phyloP scores from a whole-genome alignment of 2,888 invertebrate genomes.

The Leptarthrus brevirostris region DNA sequence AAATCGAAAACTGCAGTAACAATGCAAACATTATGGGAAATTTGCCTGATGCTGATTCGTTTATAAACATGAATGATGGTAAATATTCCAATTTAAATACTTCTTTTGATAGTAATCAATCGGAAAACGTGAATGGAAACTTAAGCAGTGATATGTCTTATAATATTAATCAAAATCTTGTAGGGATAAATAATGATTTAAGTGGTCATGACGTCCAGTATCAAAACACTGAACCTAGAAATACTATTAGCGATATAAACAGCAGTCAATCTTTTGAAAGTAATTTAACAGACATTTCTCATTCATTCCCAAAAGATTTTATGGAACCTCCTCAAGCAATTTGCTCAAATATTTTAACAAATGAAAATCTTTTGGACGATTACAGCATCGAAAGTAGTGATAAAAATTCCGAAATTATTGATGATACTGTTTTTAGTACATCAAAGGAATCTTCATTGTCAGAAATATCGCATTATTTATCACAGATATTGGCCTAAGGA shows the following conservation, averaged over 20 bases:
- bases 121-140: background rate
- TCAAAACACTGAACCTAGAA: background rate
- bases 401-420: background rate
- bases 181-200: background rate
- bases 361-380: background rate
- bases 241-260: background rate
- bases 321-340: background rate
- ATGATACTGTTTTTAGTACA: conserved; percentile 9
- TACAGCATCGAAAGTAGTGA: background rate
- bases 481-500: conserved; percentile 27
- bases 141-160: background rate
- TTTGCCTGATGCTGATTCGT: background rate
- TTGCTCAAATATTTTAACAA: background rate
- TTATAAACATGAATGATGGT: background rate
- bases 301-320: conserved; percentile 29
- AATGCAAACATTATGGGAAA: too few relatives aligned
- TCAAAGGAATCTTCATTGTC: conserved; percentile 31
- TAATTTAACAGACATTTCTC: conserved; percentile 29
- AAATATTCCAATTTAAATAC: too few relatives aligned
- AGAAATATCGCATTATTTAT: conserved; percentile 31
- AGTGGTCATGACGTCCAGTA: too few relatives aligned
- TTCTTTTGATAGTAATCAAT: background rate
- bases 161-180: background rate
- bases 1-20: too few relatives aligned
- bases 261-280: background rate